Evolutionary conservation across 1,140 invertebrate species (phyloP), one percentile per base, ranked within the genome.

Genomic region (Drosophila micromelanica): DNA sequence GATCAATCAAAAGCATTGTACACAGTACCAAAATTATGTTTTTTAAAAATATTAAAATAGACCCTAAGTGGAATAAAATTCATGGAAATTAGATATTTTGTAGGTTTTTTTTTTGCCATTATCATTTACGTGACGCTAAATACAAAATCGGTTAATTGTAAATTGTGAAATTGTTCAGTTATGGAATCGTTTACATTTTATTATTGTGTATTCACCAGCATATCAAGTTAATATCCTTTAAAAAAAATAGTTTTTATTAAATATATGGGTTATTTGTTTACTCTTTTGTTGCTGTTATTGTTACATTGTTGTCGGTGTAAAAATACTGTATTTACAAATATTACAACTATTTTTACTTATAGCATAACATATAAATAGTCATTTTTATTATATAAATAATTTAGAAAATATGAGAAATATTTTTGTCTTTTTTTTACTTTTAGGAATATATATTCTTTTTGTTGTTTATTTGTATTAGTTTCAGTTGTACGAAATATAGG

Each of bases 341-440:
- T 78, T 86, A 85, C 62, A 86, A 76, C 76, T 86, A 87, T 78
- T 82, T 87, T 69, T 63, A 61, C 78, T 87, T 86, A 86, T 73
- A 81, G 73, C 69, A 68, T 85, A 84, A 76, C 69, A 86, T 84
- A 85, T 84, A 85, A 84, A 84, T 84, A 84, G 82, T 87, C 82
- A 78, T 86, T 86, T 86, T 60, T 55, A 76, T 78, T 82, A 81
- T 78, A 87, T 86, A 86, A 86, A 86, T 86, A 89, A 87, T 89
- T 89, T 89, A 89, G 84, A 89, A 89, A 89, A 89, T 89, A 89
- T 89, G 84, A 89, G 84, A 89, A 89, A 89, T 86, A 76, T 78
- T 78, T 86, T 86, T 80, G 77, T 81, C 64, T 80, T 71, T 84
- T 82, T 82, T 75, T 75, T 76, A 51, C 48, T 49, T 81, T 82